Percentiles rank a stretch among this genome's conserved stretches.
Evolutionary conservation across 2,888 invertebrate species (phyloP).

Genomic region (Volucella zonaria): DNA sequence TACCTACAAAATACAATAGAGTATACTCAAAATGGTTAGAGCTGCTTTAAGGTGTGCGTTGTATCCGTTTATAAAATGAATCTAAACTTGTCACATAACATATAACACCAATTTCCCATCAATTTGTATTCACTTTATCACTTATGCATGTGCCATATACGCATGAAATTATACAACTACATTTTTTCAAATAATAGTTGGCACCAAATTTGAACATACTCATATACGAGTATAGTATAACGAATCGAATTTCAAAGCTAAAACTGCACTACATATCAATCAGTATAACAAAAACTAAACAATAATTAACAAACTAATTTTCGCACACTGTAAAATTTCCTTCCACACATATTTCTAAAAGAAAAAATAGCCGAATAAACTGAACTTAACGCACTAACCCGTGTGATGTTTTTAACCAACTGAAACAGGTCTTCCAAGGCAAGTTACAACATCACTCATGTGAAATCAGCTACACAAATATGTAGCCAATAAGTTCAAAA

Average conservation of each 20-base stretch:
- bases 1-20: constrained; percentile 52
- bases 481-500: constrained; percentile 16
- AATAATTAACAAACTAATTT: constrained; percentile 18
- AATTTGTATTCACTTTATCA: not conserved
- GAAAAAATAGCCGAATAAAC: constrained; percentile 47
- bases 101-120: not conserved
- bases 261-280: no score
- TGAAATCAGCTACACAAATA: constrained; percentile 24
- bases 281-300: not conserved
- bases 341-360: constrained; percentile 19
- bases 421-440: constrained; percentile 63
- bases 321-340: constrained; percentile 31
- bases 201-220: no score
- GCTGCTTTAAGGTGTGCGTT: constrained; percentile 22
- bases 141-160: no score
- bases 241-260: no score
- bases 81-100: constrained; percentile 22
- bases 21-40: constrained; percentile 43
- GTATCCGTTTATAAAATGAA: constrained; percentile 48
- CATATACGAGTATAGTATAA: no score
- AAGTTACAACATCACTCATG: constrained; percentile 24
- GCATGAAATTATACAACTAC: no score
- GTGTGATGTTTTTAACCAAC: constrained; percentile 64
- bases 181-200: no score
- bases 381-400: constrained; percentile 49